Base-by-base conservation (phyloP, 37 sponge, comb jelly and placozoan species). In the Beroe forskalii region DNA sequence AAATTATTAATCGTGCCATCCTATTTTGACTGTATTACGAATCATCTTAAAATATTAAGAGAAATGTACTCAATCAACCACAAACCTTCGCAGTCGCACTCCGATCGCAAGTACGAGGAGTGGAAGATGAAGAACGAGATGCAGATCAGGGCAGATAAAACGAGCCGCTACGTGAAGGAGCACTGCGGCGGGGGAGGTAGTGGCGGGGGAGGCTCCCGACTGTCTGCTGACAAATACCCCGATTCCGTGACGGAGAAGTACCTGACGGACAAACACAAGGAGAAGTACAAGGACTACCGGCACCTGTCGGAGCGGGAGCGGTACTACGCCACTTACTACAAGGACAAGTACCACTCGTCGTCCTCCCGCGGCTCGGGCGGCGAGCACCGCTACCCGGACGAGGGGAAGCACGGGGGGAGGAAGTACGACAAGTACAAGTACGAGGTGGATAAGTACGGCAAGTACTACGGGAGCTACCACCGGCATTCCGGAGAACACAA, bases 81-180 rank as follows among this genome's bases (percentile, higher is more conserved):
- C n/a, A n/a, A n/a, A n/a, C n/a, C n/a, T n/a, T n/a, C 55, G 9
- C 72, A 69, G 72, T 19, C 8, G 4, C 86, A 80, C 40, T 44
- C 86, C 3, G 86, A 80, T 8, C 37, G 55, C 37, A 44, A 44
- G 28, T 80, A 43, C 30, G 86, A 80, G 86, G 86, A 80, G 40
- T 80, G 55, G 48, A 80, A 80, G 86, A 80, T 80, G 86, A 41
- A 37, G 30, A 44, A 12, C 22, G 86, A 80, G 55, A 41, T 80
- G 86, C 86, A 80, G 86, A 80, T 80, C 44, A 32, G 86, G 28
- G 86, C 86, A 4, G 86, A 80, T 24, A 80, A 80, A 43, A 80
- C 86, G 19, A 80, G 55, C 20, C 86, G 86, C 31, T 80, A 80
- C 40, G 55, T 80, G 1, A 41, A 44, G 86, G 86, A 80, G 48